Evolutionary conservation across 2,797 vertebrate genomes (phyloP).

Genomic region (Hoplostethus mediterraneus): DNA sequence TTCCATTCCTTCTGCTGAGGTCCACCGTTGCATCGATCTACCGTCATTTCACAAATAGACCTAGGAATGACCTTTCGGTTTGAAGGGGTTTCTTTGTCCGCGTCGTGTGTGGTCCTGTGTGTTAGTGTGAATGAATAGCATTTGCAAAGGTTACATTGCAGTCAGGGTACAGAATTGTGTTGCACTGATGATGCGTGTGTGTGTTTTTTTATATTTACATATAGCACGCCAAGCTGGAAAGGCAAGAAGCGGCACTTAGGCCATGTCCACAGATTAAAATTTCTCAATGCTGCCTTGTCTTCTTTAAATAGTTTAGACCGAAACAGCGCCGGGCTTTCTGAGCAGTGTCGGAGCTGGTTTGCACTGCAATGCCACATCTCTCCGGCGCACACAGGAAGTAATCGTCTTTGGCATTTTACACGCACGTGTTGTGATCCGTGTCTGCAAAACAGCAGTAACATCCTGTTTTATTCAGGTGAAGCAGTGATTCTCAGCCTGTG

Average conservation of each 20-base stretch:
- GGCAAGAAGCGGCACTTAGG: constrained; percentile 9
- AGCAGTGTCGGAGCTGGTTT: constrained; percentile 24
- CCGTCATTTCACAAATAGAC: too few species aligned
- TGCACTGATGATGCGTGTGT: not conserved
- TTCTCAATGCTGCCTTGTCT: constrained; percentile 47
- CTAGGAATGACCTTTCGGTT: too few species aligned
- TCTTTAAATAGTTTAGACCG: constrained; percentile 23
- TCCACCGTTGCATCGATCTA: too few species aligned
- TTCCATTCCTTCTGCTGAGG: too few species aligned
- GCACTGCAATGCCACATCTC: constrained; percentile 30
- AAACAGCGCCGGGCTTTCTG: not conserved
- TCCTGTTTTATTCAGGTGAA: constrained; percentile 4
- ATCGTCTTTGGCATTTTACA: constrained; percentile 43
- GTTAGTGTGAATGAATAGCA: too few species aligned
- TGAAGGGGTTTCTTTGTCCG: too few species aligned
- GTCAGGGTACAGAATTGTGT: not conserved
- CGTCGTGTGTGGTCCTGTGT: too few species aligned
- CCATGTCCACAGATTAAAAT: constrained; percentile 31
- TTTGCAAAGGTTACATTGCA: too few species aligned
- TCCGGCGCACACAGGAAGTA: constrained; percentile 26
- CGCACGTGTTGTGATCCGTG: constrained; percentile 48
- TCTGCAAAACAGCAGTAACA: constrained; percentile 38
- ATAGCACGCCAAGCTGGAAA: not conserved
- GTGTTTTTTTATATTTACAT: constrained; percentile 22
- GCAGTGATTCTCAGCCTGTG: too few species aligned